Evolutionary conservation across 2,888 invertebrate species (phyloP), one percentile per base, ranked within the genome.

Genomic region (Synanthedon vespiformis): DNA sequence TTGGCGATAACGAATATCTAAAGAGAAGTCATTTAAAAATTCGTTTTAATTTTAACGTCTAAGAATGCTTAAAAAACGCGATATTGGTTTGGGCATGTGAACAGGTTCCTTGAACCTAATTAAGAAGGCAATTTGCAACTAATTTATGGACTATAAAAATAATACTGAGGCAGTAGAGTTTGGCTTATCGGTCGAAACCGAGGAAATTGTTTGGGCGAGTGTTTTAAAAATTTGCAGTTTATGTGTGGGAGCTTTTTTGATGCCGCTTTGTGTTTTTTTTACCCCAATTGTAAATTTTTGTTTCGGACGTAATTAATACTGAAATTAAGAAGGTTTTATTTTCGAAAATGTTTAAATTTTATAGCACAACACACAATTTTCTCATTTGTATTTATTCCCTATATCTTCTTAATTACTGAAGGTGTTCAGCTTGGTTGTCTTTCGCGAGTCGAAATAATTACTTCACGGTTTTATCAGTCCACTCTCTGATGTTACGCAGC

Each of bases 71-170:
- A 62, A 68, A 69, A 65, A 64, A 66, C 62, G 58, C 65, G 56
- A 65, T 70, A 70, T 71, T 65, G 63, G 63, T 68, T 64, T 66
- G 58, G 62, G 62, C 60, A 56, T 53, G 60, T 51, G 55, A 64
- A 73, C 78, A 69, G 74, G 80, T 77, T 72, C 59, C 54, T 61
- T 59, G 65, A 64, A 65, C 65, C 73, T 85, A 83, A 85, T 84
- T 83, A 85, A 81, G 76, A 80, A 83, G 77, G 77, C 79, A 78
- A 82, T 83, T 81, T 76, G 80, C 81, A 70, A 74, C 75, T 77
- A 76, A 81, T 84, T 83, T 84, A 83, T 80, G 72, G 72, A 63
- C 72, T 68, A 73, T 77, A 58, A 76, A 76, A 76, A 71, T 74
- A 74, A 74, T 74, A 68, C 67, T 63, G 67, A 66, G 66, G 64